phyloP scores from a whole-genome alignment of 2,888 invertebrate genomes.

The Spisula subtruncata region DNA sequence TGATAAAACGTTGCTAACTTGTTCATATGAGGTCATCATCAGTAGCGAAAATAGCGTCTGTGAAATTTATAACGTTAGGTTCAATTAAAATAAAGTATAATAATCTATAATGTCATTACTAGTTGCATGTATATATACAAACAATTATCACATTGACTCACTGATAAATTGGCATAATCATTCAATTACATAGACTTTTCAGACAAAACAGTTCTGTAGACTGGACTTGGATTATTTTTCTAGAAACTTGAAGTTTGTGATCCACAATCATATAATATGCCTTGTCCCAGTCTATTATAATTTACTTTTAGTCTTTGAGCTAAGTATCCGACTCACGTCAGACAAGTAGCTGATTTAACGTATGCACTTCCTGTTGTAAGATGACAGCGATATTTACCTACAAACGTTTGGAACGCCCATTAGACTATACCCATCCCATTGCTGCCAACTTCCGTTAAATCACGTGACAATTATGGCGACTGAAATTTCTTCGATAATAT shows the following conservation, averaged over 20 bases:
- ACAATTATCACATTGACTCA: too few relatives aligned
- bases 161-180: too few relatives aligned
- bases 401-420: conserved; percentile 56
- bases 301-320: background rate
- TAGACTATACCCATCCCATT: conserved; percentile 64
- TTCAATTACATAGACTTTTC: too few relatives aligned
- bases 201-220: too few relatives aligned
- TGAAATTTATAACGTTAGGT: too few relatives aligned
- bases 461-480: conserved; percentile 49
- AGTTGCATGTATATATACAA: too few relatives aligned
- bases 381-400: conserved; percentile 60
- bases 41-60: too few relatives aligned
- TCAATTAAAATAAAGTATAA: too few relatives aligned
- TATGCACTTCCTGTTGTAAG: conserved; percentile 40
- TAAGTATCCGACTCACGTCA: background rate
- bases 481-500: conserved; percentile 59
- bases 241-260: background rate
- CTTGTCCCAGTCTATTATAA: background rate
- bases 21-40: too few relatives aligned
- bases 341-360: background rate
- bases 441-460: conserved; percentile 60
- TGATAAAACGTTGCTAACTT: too few relatives aligned
- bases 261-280: background rate
- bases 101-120: too few relatives aligned
- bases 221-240: too few relatives aligned